Evolutionary conservation across 2,888 invertebrate species (phyloP).

Genomic region (Ormyrus rosae): DNA sequence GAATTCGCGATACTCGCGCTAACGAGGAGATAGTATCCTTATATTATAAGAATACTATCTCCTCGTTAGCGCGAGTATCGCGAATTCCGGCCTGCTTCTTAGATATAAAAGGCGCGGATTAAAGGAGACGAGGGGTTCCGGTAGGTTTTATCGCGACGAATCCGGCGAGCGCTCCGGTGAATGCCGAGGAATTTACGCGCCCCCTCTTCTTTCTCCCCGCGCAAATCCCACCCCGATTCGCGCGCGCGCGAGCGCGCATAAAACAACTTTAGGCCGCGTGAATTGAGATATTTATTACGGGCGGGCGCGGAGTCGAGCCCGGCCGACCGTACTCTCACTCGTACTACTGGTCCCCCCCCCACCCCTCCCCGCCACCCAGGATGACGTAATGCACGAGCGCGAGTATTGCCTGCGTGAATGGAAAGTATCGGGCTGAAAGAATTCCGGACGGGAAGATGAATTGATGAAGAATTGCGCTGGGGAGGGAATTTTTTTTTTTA

Average conservation of each 20-base stretch:
- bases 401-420: not conserved
- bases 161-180: not conserved
- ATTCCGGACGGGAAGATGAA: not conserved
- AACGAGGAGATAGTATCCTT: no score
- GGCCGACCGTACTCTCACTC: constrained; percentile 21
- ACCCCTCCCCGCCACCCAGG: not conserved
- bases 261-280: constrained; percentile 6
- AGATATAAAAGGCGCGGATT: no score
- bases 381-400: not conserved
- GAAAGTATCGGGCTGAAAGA: not conserved
- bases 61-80: no score
- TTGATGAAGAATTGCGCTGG: not conserved
- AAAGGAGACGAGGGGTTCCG: not conserved
- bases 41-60: no score
- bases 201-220: not conserved
- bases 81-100: no score
- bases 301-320: not conserved
- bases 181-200: constrained; percentile 38
- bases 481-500: not conserved
- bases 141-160: constrained; percentile 36
- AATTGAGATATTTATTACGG: constrained; percentile 33
- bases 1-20: no score
- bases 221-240: constrained; percentile 10
- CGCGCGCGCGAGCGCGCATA: not conserved
- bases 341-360: constrained; percentile 17